These are phyloP conservation scores for Cyprinodon diabolis DNA, from an alignment of 2,797 vertebrate genomes.

Conservation along the genomic window DNA sequence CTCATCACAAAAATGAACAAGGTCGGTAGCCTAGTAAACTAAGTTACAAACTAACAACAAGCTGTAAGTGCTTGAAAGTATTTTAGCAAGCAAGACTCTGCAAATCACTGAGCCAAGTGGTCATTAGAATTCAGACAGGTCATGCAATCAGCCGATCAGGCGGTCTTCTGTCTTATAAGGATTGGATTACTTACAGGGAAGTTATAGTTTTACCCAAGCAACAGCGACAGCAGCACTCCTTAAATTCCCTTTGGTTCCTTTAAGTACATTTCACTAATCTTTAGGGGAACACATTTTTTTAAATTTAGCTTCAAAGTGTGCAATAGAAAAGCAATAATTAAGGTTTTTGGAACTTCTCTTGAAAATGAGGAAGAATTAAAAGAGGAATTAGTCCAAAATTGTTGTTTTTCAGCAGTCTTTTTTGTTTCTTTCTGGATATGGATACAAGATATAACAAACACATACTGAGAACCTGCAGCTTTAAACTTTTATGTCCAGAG, in stretches of 20 bases:
- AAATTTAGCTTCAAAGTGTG: neutral
- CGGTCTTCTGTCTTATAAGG: slow-evolving; percentile 3
- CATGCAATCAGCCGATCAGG: slow-evolving; percentile 2
- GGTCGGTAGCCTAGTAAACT: neutral
- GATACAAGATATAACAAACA: too few species aligned
- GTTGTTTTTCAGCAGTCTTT: too few species aligned
- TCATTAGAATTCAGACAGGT: slow-evolving; percentile 2
- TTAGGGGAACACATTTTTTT: neutral
- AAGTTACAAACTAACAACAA: slow-evolving; percentile 4
- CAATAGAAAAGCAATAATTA: neutral
- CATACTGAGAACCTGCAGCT: too few species aligned
- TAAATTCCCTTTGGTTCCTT: neutral
- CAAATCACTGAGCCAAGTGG: neutral
- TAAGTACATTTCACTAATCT: neutral
- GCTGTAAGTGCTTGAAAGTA: neutral
- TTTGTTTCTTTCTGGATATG: too few species aligned
- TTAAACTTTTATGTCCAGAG: too few species aligned
- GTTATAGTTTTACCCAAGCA: neutral
- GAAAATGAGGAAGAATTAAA: neutral
- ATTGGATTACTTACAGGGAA: neutral
- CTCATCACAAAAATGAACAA: slow-evolving; percentile 25
- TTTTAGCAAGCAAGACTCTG: neutral
- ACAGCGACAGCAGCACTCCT: neutral
- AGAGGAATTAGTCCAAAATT: neutral
- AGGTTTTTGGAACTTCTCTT: neutral